Evolutionary conservation across 2,888 invertebrate species (phyloP), one percentile per base, ranked within the genome.

Genomic region (Ormyrus nitidulus): DNA sequence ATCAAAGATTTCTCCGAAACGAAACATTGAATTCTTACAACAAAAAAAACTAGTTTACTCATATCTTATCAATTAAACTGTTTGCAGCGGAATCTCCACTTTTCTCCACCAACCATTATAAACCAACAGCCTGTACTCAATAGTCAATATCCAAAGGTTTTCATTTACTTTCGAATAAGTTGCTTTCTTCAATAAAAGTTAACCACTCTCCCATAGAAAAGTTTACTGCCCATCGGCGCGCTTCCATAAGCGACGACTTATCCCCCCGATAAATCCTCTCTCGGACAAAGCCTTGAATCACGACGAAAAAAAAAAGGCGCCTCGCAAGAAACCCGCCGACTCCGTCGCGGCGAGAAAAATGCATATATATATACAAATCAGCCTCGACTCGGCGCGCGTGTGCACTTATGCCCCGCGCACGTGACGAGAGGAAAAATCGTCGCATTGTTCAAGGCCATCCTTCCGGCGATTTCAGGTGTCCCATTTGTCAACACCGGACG

Each of bases 391-490:
- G n/a, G 13, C 19, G n/a, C 19, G 19, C 51, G 19, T 51, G 10
- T 10, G 34, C 48, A 13, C 19, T 54, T 44, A 5, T 5, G 54
- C 44, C 13, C 34, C 34, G 34, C 34, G 34, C 34, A 34, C 34
- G 34, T 34, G 34, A 34, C 34, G 34, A 34, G 72, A 34, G 74
- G 65, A 70, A 80, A 75, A 76, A 68, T 76, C 72, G 76, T 62
- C 65, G 54, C 56, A 75, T 80, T 76, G 75, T 80, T 54, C 65
- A 80, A 80, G 80, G 76, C 54, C 72, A 34, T 7, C 13, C 56
- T 11, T 51, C 46, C 46, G 65, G n/a, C 46, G 59, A 72, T 79
- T 79, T 74, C 74, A 79, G 79, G 74, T 79, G 69, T 79, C 59
- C 64, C 62, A 69, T 74, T 58, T 70, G 69, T 79, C 65, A 73